Percentiles rank a stretch among this genome's conserved stretches.
Evolutionary conservation across 2,888 invertebrate species (phyloP).

Genomic region (Dynastes tityus): DNA sequence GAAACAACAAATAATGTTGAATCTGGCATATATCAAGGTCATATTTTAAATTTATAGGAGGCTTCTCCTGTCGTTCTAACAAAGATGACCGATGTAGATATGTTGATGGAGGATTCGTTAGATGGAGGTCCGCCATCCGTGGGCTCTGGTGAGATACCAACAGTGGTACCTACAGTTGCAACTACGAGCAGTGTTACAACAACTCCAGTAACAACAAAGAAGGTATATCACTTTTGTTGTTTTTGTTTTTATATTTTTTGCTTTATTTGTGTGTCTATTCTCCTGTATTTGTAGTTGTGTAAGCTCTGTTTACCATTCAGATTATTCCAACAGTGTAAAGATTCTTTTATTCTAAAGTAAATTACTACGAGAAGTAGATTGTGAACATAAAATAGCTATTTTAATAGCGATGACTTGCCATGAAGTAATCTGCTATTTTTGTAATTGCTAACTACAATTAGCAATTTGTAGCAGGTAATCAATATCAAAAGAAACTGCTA

Average conservation of each 20-base stretch:
- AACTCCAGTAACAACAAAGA: constrained; percentile 71
- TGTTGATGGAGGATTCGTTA: constrained; percentile 84
- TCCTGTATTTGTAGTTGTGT: neutral
- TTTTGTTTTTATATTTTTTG: neutral
- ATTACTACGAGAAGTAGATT: too few species aligned
- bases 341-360: neutral
- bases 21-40: constrained; percentile 14
- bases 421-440: too few species aligned
- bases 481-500: too few species aligned
- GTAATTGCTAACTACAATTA: too few species aligned
- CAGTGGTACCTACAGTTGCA: constrained; percentile 65
- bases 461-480: too few species aligned
- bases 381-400: too few species aligned
- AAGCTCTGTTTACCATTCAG: neutral
- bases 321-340: constrained; percentile 16
- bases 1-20: neutral
- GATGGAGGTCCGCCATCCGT: constrained; percentile 88
- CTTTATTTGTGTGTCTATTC: neutral
- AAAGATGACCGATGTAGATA: constrained; percentile 77
- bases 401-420: too few species aligned
- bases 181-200: constrained; percentile 67
- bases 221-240: constrained; percentile 57
- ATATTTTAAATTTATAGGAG: constrained; percentile 67
- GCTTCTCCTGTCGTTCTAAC: constrained; percentile 74
- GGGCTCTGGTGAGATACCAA: constrained; percentile 83